Evolutionary conservation across 2,888 invertebrate species (phyloP), one percentile per base, ranked within the genome.

Genomic region (Vandiemenella viatica): DNA sequence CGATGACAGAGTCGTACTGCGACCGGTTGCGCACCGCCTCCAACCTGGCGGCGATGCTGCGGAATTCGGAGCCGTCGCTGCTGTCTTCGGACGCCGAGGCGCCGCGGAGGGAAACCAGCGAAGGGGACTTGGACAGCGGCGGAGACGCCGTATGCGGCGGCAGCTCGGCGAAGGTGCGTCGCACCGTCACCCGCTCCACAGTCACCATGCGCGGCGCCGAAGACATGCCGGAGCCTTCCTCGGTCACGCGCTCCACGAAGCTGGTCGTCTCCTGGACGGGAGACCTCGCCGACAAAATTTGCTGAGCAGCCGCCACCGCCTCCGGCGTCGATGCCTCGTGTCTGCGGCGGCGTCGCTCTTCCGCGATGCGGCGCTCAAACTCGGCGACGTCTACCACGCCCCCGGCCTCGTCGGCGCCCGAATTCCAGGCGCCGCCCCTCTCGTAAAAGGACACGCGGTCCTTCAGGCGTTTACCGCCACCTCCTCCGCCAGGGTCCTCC

Each of bases 1-100:
- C 83, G 64, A 89, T 89, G 68, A 88, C 88, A 49, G 82, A 80
- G 67, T 89, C 89, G 68, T 83, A 88, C 67, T 87, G 84, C 60
- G 82, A 83, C 64, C 80, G 81, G 68, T 82, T 85, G 64, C 80
- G 81, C 67, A 82, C 85, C 32, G 63, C 85, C 58, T 83, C 82
- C 69, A 79, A 76, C 62, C 77, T 77, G 42, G 77, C 74, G 54
- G 77, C 77, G 49, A 74, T 71, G 62, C 71, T 73, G 57, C 81
- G 81, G 63, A 85, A 72, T 47, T 51, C 45, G 55, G 56, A 44
- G 56, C 55, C 37, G 18, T 19, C 45, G 43, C 8, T 45, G 21
- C 67, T 70, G 61, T 75, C 76, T 57, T 75, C 75, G 15, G 74
- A 74, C 6, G 73, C 69, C 53, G 72, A 72, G 53, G 68, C 66